A percentile compares a stretch with the other conserved stretches of the same genome.
phyloP scores from a whole-genome alignment of 2,113 vertebrate species.

The Lota lota region DNA sequence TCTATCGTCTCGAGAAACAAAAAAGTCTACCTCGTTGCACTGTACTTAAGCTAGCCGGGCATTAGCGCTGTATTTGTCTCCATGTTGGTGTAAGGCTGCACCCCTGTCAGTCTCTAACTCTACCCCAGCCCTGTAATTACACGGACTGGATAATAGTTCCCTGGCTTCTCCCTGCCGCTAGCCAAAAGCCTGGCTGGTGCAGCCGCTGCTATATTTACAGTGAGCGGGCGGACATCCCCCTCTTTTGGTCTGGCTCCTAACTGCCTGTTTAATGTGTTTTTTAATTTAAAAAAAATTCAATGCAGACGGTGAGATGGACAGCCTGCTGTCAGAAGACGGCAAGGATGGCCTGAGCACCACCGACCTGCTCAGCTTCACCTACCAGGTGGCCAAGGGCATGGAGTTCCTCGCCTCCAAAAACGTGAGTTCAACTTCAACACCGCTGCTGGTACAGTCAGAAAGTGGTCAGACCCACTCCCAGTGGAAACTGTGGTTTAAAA shows the following conservation, averaged over 20 bases:
- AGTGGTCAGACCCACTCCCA: no score
- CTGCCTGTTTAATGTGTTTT: conserved; percentile 19
- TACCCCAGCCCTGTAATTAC: conserved; percentile 68
- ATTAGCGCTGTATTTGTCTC: conserved; percentile 46
- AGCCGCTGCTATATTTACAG: conserved; percentile 59
- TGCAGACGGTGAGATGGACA: conserved; percentile 83
- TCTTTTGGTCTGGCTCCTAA: conserved; percentile 21
- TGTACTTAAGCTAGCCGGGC: conserved; percentile 20
- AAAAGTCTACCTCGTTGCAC: conserved; percentile 16
- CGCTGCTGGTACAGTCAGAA: no score
- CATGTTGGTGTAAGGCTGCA: conserved; percentile 56
- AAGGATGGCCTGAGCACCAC: conserved; percentile 85
- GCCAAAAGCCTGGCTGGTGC: conserved; percentile 48
- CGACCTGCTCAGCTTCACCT: conserved; percentile 96
- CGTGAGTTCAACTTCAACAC: conserved; percentile 70
- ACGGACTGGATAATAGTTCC: conserved; percentile 68
- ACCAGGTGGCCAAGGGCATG: conserved; percentile 96
- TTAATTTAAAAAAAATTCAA: conserved; percentile 21
- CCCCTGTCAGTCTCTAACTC: conserved; percentile 62
- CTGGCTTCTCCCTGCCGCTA: conserved; percentile 62
- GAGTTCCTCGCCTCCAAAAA: conserved; percentile 98
- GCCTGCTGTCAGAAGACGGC: conserved; percentile 84
- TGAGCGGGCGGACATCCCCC: conserved; percentile 11
- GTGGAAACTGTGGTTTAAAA: no score
- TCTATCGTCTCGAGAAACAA: no score